A percentile compares a stretch with the other conserved stretches of the same genome.
phyloP scores from a whole-genome alignment of 2,797 vertebrate genomes.

The Mormyrops boulengeri region DNA sequence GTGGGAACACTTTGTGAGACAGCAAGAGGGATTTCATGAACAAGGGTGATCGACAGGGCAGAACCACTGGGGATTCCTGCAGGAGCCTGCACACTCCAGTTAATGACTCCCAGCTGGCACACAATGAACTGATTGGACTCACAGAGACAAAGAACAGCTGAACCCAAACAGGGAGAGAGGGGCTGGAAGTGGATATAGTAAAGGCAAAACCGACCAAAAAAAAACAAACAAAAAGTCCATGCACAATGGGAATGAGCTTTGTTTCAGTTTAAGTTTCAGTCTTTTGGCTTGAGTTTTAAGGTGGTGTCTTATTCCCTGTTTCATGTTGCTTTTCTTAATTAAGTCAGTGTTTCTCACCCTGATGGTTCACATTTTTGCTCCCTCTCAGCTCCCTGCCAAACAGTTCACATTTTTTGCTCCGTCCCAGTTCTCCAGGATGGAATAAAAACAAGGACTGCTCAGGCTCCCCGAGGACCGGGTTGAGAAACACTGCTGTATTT shows the following conservation, averaged over 20 bases:
- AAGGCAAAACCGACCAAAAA: not conserved
- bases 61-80: not conserved
- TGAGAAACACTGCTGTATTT: not conserved
- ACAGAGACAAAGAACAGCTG: not conserved
- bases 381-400: not conserved
- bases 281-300: not conserved
- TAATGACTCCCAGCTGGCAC: not conserved
- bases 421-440: not conserved
- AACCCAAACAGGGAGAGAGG: not conserved
- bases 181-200: not conserved
- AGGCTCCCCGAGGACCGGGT: not conserved
- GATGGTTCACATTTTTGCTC: not conserved
- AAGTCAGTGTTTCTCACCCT: not conserved
- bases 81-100: slow-evolving; percentile 6
- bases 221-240: not conserved
- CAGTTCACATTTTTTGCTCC: not conserved
- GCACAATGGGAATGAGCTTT: not conserved
- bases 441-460: not conserved
- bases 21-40: not conserved
- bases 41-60: not conserved
- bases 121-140: not conserved
- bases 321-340: not conserved
- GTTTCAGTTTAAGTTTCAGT: not conserved
- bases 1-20: not conserved
- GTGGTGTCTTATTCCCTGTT: not conserved